Evolutionary conservation across 2,797 vertebrate genomes (phyloP), one percentile per base, ranked within the genome.

Genomic region (Manis pentadactyla): DNA sequence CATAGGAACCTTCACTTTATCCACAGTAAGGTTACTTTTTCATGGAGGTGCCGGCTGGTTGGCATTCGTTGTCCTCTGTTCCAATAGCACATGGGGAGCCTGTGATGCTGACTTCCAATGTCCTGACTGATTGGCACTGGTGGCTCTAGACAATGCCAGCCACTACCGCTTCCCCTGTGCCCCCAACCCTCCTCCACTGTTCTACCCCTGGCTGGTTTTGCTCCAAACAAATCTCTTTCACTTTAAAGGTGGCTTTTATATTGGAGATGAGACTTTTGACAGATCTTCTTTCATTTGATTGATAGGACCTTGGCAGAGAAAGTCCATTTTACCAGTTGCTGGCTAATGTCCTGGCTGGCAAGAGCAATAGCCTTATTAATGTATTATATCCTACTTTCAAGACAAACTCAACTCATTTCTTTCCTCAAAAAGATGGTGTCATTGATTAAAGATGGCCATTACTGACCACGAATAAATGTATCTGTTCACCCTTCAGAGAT

Each of bases 401-500:
- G 95, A 93, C 42, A 93, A 95, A 90, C 78, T 93, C 25, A 64
- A 88, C 73, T 97, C 93, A 97, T 96, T 95, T 95, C 37, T 97
- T 97, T 83, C 53, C 92, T 93, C 95, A 81, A 79, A 94, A 94
- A 94, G 87, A 89, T 90, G 42, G 82, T 96, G 73, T 77, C 89
- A 88, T 94, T 95, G 95, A 95, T 97, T 96, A 97, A 97, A 95
- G 51, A 75, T 93, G 75, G 82, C 93, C n/a, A 89, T 97, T 97
- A 96, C 88, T 93, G 91, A 95, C 93, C 81, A 68, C 2, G 13
- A 94, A 91, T 87, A 95, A 95, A 88, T 85, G 69, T 49, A 71
- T 89, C 61, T 82, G 17, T 96, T 95, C 57, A 85, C 55, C 51
- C 49, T 93, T 87, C 55, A 63, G 93, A 95, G 90, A 94, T 85